phyloP scores from a whole-genome alignment of 2,113 vertebrate genomes.

The Serinus canaria region DNA sequence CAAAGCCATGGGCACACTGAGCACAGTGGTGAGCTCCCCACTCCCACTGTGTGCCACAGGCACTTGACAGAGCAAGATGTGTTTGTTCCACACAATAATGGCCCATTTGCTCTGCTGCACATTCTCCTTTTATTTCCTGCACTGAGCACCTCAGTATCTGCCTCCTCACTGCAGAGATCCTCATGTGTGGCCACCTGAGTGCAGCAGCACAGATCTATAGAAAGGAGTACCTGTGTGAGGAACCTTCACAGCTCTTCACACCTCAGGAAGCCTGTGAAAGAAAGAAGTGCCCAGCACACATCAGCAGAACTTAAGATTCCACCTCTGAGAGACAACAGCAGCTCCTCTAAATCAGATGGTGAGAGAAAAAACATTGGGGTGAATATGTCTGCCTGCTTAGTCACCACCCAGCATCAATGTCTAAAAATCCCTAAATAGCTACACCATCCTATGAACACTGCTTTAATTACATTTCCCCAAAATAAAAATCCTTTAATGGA shows the following conservation, averaged over 20 bases:
- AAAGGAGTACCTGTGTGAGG: background rate
- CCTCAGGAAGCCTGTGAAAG: background rate
- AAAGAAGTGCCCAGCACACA: background rate
- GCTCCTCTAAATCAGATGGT: background rate
- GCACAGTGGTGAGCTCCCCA: fast-evolving
- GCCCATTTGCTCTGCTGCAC: background rate
- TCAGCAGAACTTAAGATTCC: background rate
- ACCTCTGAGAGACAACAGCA: background rate
- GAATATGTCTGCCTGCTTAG: background rate
- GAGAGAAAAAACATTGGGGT: background rate
- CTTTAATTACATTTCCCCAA: background rate
- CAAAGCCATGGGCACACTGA: background rate
- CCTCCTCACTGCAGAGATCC: background rate
- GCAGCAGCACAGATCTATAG: background rate
- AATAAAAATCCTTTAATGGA: background rate
- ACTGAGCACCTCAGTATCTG: fast-evolving
- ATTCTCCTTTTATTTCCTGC: background rate
- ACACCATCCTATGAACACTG: background rate
- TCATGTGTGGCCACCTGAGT: fast-evolving
- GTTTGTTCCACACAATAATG: background rate
- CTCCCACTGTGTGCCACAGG: background rate
- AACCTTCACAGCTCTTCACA: background rate
- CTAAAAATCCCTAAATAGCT: background rate
- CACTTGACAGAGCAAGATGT: fast-evolving
- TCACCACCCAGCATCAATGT: background rate